Base-by-base conservation (phyloP, 2,113 vertebrate species). In the Eudyptes chrysolophus region DNA sequence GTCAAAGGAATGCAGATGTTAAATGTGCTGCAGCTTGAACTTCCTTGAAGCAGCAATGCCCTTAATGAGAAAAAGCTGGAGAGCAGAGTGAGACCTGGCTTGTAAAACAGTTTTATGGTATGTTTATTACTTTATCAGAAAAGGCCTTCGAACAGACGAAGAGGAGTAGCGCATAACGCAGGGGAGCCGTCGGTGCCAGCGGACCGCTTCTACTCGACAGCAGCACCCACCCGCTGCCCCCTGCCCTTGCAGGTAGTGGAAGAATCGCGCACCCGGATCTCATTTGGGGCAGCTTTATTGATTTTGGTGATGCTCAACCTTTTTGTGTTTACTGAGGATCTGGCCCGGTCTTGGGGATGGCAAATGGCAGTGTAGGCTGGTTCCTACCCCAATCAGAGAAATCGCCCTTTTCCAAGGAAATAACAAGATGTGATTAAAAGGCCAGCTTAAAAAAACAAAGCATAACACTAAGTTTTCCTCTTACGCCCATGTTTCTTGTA, bases 61-160 rank as follows among this genome's bases (percentile, higher is more conserved):
- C 57, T 84, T 93, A 94, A 97, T 95, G 94, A 97, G 97, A 90
- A 98, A 91, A 96, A 95, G 94, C 51, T 95, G 96, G 80, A 74
- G 61, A 96, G 91, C 55, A 84, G 82, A 95, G 87, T 76, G 95
- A 94, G 90, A 70, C 82, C 61, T 95, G 79, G 49, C 93, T 96
- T 97, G 88, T 97, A 97, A 98, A 98, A 76, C 19, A 38, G 91
- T 88, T 97, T 96, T 87, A 87, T 82, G 75, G 85, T 65, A 97
- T 32, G 27, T 94, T 97, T 93, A 93, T 77, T 86, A 26, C 89
- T 95, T 74, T 90, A 81, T 92, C 96, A 96, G 81, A 88, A 94
- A 90, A 58, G 78, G 51, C 58, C 81, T 94, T 96, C 5, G 2
- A 89, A 90, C 48, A 46, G 78, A 30, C 29, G 34, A 55, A 65